These are phyloP conservation scores for Salminus brasiliensis DNA, from an alignment of 2,113 vertebrate species.

Conservation along the genomic window DNA sequence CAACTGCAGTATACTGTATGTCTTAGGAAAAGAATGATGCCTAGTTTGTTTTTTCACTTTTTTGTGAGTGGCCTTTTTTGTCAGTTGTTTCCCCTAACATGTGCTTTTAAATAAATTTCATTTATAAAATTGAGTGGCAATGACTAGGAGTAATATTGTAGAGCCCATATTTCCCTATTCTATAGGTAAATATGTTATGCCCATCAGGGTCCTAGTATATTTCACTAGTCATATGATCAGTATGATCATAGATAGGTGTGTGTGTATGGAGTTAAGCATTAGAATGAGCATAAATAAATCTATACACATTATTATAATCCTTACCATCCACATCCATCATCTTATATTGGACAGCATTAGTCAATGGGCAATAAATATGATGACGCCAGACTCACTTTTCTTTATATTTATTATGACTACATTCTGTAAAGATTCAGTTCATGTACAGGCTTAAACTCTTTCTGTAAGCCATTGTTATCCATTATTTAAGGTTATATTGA, in stretches of 20 bases:
- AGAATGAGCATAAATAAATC: too few relatives aligned
- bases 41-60: background rate
- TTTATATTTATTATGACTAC: constrained; percentile 10
- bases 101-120: background rate
- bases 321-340: background rate
- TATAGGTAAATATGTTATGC: too few relatives aligned
- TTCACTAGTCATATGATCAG: too few relatives aligned
- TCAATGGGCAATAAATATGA: background rate
- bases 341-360: background rate
- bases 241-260: too few relatives aligned
- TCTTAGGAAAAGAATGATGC: too few relatives aligned
- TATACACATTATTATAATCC: background rate
- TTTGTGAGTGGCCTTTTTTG: background rate
- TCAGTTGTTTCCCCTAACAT: too few relatives aligned
- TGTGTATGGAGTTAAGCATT: background rate
- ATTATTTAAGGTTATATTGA: background rate
- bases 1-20: too few relatives aligned
- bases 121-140: background rate
- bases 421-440: background rate
- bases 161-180: too few relatives aligned
- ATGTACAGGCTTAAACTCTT: background rate
- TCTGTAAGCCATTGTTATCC: background rate
- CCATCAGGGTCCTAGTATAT: too few relatives aligned
- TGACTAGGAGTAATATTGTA: too few relatives aligned
- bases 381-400: background rate